Conservation (phyloP, 2,113 vertebrate species). For the Aix galericulata region DNA sequence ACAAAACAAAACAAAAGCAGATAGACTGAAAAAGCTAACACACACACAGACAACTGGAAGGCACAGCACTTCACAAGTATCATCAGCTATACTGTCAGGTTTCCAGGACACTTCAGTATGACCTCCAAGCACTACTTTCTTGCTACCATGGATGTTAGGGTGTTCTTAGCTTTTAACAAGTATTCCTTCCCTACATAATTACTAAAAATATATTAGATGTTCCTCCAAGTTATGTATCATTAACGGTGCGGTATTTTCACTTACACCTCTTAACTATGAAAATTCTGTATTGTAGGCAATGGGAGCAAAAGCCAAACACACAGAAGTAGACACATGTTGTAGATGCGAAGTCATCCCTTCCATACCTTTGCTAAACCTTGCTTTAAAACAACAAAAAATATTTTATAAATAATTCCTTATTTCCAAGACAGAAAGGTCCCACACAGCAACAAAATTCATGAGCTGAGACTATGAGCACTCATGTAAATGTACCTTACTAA, state of each 20-base stretch:
- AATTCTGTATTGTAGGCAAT: neutral
- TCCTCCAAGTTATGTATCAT: neutral
- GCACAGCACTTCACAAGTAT: neutral
- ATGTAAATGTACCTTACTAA: neutral
- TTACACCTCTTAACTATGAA: neutral
- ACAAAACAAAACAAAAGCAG: neutral
- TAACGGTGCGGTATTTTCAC: neutral
- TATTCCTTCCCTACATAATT: neutral
- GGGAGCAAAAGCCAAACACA: neutral
- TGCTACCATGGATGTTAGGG: fast-evolving
- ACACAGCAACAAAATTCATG: neutral
- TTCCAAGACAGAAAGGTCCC: neutral
- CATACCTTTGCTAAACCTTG: neutral
- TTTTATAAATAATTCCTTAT: neutral
- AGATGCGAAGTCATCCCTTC: neutral
- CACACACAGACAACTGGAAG: neutral
- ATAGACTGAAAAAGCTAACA: neutral
- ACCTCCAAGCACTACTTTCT: neutral
- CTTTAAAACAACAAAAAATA: neutral
- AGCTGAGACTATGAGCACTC: neutral
- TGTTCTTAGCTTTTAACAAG: neutral
- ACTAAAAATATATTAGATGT: neutral
- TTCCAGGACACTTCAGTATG: neutral
- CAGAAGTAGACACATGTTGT: no score
- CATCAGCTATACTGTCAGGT: fast-evolving